Evolutionary conservation across 64 coral and sea anemone genomes (phyloP).

Genomic region (Montipora cactus): DNA sequence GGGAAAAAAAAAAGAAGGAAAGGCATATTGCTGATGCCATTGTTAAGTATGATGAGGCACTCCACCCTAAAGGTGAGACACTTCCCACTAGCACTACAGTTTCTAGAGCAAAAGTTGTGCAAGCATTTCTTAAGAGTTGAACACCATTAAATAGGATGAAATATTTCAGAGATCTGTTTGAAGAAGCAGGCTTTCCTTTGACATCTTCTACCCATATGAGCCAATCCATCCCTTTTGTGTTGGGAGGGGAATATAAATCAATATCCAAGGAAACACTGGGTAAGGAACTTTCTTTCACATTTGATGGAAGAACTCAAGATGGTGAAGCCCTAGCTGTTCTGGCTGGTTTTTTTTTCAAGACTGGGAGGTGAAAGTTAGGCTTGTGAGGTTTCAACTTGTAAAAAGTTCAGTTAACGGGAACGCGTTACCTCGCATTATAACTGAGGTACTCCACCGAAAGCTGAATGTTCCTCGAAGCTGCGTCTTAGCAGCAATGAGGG

Average conservation of each 20-base stretch:
- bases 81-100: slow-evolving; percentile 16
- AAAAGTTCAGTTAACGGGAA: slow-evolving; percentile 38
- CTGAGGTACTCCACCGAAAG: slow-evolving; percentile 49
- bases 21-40: slow-evolving; percentile 10
- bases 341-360: not conserved
- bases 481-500: slow-evolving; percentile 51
- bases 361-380: slow-evolving; percentile 55
- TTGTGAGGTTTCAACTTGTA: slow-evolving; percentile 52
- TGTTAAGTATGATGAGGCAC: slow-evolving; percentile 27
- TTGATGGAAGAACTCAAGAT: slow-evolving; percentile 60
- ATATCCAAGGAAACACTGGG: too few species aligned
- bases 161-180: slow-evolving; percentile 53
- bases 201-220: slow-evolving; percentile 15
- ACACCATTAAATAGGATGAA: slow-evolving; percentile 31
- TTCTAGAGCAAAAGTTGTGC: slow-evolving; percentile 40
- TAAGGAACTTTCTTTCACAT: slow-evolving; percentile 41
- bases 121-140: slow-evolving; percentile 59
- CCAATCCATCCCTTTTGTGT: not conserved
- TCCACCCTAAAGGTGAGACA: slow-evolving; percentile 30
- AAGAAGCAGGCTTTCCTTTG: slow-evolving; percentile 46
- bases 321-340: not conserved
- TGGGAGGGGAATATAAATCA: too few species aligned
- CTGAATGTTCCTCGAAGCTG: slow-evolving; percentile 17
- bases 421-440: slow-evolving; percentile 26
- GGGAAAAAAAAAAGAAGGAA: too few species aligned